Evolutionary conservation across 2,113 vertebrate species (phyloP).

Genomic region (Dicaeum eximium): DNA sequence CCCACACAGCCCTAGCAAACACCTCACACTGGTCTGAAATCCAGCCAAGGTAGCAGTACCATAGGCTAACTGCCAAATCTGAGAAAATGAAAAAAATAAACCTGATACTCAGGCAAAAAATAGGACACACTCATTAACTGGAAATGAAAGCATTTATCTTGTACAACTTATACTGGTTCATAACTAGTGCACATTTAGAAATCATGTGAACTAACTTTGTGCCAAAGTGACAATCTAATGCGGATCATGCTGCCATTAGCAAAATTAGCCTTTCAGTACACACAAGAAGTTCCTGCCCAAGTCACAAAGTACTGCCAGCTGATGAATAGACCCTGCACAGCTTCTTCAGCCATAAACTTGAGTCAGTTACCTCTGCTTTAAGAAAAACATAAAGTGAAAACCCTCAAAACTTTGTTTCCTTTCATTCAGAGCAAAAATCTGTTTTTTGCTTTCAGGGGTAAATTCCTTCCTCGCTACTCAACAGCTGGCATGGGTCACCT

Average conservation of each 20-base stretch:
- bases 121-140: neutral
- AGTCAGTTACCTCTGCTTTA: neutral
- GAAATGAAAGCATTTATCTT: neutral
- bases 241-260: neutral
- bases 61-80: conserved; percentile 13
- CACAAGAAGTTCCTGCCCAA: neutral
- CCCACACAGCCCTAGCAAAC: conserved; percentile 1
- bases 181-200: neutral
- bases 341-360: neutral
- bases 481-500: neutral
- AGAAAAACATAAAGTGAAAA: neutral
- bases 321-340: neutral
- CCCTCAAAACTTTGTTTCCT: neutral
- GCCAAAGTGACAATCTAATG: neutral
- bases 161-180: neutral
- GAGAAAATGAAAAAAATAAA: conserved; percentile 15
- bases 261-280: conserved; percentile 22
- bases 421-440: neutral
- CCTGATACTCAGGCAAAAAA: neutral
- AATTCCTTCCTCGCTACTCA: neutral
- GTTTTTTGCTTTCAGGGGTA: neutral
- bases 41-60: conserved; percentile 2
- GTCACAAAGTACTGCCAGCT: conserved; percentile 4
- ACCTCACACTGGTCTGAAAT: neutral
- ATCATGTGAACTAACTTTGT: neutral